Evolutionary conservation across 2,113 vertebrate species (phyloP), one percentile per base, ranked within the genome.

Genomic region (Orientallactaga bullata): DNA sequence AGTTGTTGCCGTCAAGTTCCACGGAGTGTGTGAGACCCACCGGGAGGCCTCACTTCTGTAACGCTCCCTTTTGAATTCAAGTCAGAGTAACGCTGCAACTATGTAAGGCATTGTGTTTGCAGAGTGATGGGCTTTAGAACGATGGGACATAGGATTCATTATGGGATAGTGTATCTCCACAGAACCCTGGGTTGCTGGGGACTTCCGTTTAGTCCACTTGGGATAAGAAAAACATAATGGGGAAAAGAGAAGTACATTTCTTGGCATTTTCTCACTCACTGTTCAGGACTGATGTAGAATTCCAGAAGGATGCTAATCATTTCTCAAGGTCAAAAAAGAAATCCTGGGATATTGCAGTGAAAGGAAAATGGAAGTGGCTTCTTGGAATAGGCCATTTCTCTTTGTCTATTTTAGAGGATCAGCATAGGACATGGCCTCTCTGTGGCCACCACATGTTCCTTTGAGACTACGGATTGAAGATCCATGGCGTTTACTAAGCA

Each of bases 271-370:
- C 30, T 32, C 13, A 26, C 13, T 71, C 5, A 5, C 58, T 63
- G 28, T 80, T 94, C 39, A 63, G n/a, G 47, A 26, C 66, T 68
- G 65, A 91, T 89, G 58, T 7, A 83, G 24, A 61, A 58, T 72
- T 92, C 32, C 30, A 80, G 82, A 88, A 83, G 24, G 18, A 72
- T 69, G 17, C 10, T 24, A 58, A 30, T 61, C 8, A 28, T 63
- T 90, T 80, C 37, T 92, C 35, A 83, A 73, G 47, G 35, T 16
- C 82, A 26, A 85, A 80, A 76, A 66, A 88, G 78, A 88, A 82
- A 58, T 32, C 32, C 15, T 63, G 20, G 73, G 11, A n/a, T 12
- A n/a, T 58, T n/a, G 16, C 61, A 58, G 26, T 26, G 65, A 74
- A 58, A 47, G 30, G 37, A 90, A 20, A 84, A 58, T 12, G 6